Evolutionary conservation across 2,797 vertebrate genomes (phyloP).

Genomic region (Erithacus rubecula): DNA sequence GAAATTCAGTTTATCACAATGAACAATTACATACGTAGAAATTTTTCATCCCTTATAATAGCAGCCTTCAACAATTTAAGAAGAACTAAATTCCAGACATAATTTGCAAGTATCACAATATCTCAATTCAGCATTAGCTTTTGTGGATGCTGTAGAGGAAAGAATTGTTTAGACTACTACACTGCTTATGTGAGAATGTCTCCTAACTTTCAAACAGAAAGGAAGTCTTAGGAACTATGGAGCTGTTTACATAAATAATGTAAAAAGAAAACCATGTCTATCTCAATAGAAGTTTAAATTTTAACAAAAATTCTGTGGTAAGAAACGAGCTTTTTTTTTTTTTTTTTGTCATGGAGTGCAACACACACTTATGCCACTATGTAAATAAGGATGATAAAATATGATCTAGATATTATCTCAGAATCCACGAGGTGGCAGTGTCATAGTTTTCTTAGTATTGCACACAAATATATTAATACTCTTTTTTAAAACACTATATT

Average conservation of each 20-base stretch:
- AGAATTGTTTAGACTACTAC: neutral
- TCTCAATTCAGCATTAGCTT: neutral
- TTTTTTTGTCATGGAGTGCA: neutral
- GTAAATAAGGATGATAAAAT: neutral
- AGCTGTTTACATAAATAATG: neutral
- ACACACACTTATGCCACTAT: neutral
- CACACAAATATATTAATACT: constrained; percentile 37
- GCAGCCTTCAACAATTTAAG: neutral
- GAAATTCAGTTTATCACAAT: neutral
- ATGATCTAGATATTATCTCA: constrained; percentile 19
- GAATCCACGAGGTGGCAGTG: constrained; percentile 73
- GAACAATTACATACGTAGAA: neutral
- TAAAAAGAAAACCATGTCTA: neutral
- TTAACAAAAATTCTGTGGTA: neutral
- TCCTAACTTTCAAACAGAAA: neutral
- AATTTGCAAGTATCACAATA: neutral
- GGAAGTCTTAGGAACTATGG: neutral
- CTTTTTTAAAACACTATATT: neutral
- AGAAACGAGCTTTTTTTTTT: neutral
- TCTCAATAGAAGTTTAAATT: neutral
- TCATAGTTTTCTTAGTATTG: constrained; percentile 52
- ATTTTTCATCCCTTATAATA: neutral
- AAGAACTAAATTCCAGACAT: neutral
- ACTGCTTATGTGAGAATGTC: neutral
- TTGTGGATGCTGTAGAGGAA: neutral